phyloP scores from a whole-genome alignment of 2,888 invertebrate genomes.

The Morinoia aosen region DNA sequence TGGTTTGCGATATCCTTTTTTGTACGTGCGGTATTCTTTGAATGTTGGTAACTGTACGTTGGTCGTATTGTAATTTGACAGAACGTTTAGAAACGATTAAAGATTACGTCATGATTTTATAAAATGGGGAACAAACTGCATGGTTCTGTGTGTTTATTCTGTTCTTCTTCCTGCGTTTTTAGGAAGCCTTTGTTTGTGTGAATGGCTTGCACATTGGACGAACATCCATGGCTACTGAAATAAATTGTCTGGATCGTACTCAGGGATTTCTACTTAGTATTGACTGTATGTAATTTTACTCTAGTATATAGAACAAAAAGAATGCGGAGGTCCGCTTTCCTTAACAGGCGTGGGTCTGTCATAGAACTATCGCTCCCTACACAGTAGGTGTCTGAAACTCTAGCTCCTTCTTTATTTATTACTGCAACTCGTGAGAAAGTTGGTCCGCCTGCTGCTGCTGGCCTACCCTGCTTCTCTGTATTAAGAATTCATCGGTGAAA shows the following conservation, averaged over 20 bases:
- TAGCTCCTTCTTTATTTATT: background rate
- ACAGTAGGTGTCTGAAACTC: background rate
- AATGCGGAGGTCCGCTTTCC: background rate
- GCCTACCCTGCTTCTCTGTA: background rate
- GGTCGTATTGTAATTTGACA: background rate
- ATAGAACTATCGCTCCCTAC: background rate
- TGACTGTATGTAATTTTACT: conserved; percentile 25
- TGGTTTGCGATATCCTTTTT: background rate
- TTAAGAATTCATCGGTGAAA: background rate
- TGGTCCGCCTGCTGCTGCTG: background rate
- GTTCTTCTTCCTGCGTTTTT: background rate
- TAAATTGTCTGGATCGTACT: background rate
- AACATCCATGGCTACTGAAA: background rate
- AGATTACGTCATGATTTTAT: background rate
- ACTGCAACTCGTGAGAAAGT: background rate
- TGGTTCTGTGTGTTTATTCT: background rate
- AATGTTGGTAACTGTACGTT: background rate
- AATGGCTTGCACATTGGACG: background rate
- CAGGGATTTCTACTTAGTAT: conserved; percentile 33
- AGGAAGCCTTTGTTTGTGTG: background rate
- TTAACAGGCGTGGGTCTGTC: background rate
- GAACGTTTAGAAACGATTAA: background rate
- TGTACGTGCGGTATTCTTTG: too few species aligned
- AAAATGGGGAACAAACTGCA: background rate
- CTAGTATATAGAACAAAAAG: background rate